Conservation (phyloP, 2,797 vertebrate species). For the Anisognathus igniventris region DNA sequence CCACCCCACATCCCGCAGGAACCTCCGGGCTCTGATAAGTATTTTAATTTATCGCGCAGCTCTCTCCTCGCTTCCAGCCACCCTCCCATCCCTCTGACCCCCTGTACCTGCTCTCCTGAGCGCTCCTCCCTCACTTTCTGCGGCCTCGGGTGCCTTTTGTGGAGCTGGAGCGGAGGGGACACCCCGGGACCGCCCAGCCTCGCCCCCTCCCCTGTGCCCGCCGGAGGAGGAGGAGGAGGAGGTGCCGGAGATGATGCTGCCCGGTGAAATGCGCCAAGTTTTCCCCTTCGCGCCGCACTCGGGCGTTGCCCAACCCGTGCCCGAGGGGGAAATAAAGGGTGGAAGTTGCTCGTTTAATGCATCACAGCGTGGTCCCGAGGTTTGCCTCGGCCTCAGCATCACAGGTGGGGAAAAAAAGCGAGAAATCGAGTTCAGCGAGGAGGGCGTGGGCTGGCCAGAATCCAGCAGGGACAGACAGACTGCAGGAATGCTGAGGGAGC, state of each 20-base stretch:
- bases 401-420: background rate
- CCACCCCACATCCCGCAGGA: background rate
- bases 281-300: background rate
- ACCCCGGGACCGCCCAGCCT: background rate
- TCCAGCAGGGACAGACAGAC: background rate
- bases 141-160: background rate
- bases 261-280: background rate
- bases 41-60: accelerated
- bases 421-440: background rate
- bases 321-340: background rate
- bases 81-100: no score
- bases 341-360: background rate
- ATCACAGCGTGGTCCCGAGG: background rate
- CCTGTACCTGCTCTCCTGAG: background rate
- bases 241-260: background rate
- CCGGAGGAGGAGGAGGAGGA: background rate
- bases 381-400: background rate
- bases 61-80: accelerated
- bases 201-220: background rate
- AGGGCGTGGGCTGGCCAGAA: accelerated
- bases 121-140: background rate
- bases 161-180: background rate
- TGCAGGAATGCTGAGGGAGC: background rate
- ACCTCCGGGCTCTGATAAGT: accelerated
- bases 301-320: background rate